Evolutionary conservation across 2,113 vertebrate species (phyloP).

Genomic region (Bambusicola thoracicus): DNA sequence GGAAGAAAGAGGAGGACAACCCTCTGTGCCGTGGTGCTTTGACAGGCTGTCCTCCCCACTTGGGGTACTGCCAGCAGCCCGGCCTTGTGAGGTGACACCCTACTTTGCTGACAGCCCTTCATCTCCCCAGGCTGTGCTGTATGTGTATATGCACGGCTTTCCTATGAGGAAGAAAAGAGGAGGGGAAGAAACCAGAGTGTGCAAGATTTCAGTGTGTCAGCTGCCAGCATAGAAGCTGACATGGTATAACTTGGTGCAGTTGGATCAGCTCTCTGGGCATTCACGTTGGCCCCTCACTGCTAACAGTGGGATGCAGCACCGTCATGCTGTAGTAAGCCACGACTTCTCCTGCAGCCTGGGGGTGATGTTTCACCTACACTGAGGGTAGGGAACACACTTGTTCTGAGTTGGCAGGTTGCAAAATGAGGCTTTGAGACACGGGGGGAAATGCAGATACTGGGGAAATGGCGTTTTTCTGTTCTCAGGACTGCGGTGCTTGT

Average conservation of each 20-base stretch:
- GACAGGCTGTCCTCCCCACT: not conserved
- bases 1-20: not conserved
- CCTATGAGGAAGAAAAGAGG: not conserved
- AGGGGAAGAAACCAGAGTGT: not conserved
- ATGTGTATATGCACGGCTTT: not conserved
- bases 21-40: not conserved
- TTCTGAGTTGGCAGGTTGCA: not conserved
- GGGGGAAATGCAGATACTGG: not conserved
- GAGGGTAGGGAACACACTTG: not conserved
- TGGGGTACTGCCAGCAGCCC: not conserved
- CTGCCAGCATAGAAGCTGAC: not conserved
- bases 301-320: too few relatives aligned
- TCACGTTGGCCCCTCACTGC: not conserved
- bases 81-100: not conserved
- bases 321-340: not conserved
- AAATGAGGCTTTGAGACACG: not conserved
- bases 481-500: slow-evolving; percentile 56
- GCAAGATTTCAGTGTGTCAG: not conserved
- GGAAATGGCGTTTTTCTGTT: not conserved
- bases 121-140: too few relatives aligned
- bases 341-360: not conserved
- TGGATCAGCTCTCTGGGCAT: not conserved
- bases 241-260: not conserved
- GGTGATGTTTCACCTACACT: fast-evolving
- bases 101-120: not conserved